These are phyloP conservation scores for Caenorhabditis auriculariae DNA, from an alignment of 2,888 invertebrate species.

Conservation along the genomic window DNA sequence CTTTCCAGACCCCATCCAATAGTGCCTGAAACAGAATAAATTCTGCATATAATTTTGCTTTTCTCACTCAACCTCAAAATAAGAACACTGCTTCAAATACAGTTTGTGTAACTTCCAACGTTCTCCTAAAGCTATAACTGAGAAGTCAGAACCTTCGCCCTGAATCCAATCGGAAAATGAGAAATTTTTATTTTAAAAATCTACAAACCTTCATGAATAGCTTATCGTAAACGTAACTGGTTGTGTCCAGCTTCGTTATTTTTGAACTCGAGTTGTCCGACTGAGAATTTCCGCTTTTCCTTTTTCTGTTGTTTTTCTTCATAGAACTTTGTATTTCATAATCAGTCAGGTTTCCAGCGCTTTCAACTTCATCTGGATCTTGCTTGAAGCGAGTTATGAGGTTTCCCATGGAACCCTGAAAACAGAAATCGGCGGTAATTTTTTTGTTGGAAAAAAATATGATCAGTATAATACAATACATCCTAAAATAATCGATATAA, in stretches of 20 bases:
- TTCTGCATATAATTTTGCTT: neutral
- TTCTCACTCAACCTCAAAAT: conserved; percentile 20
- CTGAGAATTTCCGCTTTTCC: neutral
- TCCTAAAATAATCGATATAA: too few relatives aligned
- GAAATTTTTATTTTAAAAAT: conserved; percentile 71
- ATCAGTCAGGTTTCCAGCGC: too few relatives aligned
- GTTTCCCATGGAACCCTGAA: too few relatives aligned
- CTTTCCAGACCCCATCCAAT: conserved; percentile 43
- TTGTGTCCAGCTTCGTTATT: conserved; percentile 70
- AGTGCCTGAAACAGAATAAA: conserved; percentile 16
- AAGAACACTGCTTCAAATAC: conserved; percentile 74
- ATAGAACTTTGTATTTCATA: too few relatives aligned
- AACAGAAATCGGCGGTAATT: too few relatives aligned
- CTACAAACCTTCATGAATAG: conserved; percentile 66
- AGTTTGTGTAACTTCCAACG: conserved; percentile 79
- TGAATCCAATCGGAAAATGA: conserved; percentile 68
- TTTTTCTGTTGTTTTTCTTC: too few relatives aligned
- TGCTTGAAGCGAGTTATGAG: too few relatives aligned
- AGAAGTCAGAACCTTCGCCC: conserved; percentile 77
- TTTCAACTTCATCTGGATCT: too few relatives aligned
- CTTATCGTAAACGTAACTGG: conserved; percentile 77
- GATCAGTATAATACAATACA: too few relatives aligned
- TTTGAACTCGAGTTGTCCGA: conserved; percentile 25
- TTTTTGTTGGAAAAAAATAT: too few relatives aligned
- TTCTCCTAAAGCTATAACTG: conserved; percentile 73